Percentiles rank a stretch among this genome's conserved stretches.
Evolutionary conservation across 2,888 invertebrate genomes (phyloP).

Genomic region (Lobophora halterata): DNA sequence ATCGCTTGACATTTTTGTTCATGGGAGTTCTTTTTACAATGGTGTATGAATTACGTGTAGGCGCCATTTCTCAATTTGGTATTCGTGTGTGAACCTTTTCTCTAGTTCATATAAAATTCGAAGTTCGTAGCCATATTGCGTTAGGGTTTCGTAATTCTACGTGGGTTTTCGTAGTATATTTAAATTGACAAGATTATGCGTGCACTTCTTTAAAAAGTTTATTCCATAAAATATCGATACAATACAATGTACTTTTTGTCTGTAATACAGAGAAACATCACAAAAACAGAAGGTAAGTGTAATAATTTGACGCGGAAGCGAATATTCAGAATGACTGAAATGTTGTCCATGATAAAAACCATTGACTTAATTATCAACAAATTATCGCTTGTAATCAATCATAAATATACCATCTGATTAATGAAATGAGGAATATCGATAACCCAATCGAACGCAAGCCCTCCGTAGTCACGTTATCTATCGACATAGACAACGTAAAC

Average conservation of each 20-base stretch:
- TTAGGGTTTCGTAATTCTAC: slow-evolving; percentile 51
- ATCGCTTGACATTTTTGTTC: slow-evolving; percentile 19
- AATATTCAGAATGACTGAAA: background rate
- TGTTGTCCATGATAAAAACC: no score
- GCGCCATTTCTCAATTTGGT: slow-evolving; percentile 52
- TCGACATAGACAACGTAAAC: slow-evolving; percentile 75
- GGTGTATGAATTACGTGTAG: slow-evolving; percentile 48
- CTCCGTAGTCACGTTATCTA: slow-evolving; percentile 52
- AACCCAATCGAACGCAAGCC: slow-evolving; percentile 43
- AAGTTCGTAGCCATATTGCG: slow-evolving; percentile 44
- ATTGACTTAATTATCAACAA: no score
- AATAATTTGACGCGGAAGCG: slow-evolving; percentile 1
- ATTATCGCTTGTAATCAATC: no score
- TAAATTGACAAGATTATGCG: slow-evolving; percentile 9
- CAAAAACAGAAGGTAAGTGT: background rate
- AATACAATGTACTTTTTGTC: no score
- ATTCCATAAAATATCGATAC: no score
- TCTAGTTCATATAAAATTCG: slow-evolving; percentile 55
- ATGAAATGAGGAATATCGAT: slow-evolving; percentile 24
- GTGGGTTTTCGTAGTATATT: slow-evolving; percentile 24
- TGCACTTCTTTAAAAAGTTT: slow-evolving; percentile 14
- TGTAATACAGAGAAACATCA: no score
- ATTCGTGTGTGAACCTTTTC: slow-evolving; percentile 53
- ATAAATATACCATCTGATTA: no score
- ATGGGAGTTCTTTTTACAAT: slow-evolving; percentile 33